phyloP scores from a whole-genome alignment of 30 jellyfish, hydroid and myxozoan genomes.

The Phacellophora camtschatica region DNA sequence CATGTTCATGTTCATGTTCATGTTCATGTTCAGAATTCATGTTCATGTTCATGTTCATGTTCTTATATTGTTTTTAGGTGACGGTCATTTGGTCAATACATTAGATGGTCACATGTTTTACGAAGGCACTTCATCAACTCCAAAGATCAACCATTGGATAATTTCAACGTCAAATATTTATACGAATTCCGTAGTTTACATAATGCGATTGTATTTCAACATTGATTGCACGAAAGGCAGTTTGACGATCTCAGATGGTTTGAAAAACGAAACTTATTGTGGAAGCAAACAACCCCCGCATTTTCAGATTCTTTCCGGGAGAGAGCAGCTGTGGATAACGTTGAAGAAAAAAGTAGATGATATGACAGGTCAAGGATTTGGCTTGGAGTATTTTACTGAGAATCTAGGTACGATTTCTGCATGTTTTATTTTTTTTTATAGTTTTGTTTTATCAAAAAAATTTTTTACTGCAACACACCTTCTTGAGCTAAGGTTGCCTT shows the following conservation, averaged over 20 bases:
- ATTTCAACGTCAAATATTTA: conserved; percentile 8
- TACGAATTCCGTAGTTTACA: conserved; percentile 31
- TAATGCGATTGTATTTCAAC: conserved; percentile 27
- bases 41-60: too few relatives aligned
- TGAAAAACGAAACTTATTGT: conserved; percentile 21
- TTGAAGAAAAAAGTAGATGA: background rate
- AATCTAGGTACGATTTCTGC: conserved; percentile 53
- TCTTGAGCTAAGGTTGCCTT: too few relatives aligned
- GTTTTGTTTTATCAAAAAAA: too few relatives aligned
- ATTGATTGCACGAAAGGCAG: conserved; percentile 35
- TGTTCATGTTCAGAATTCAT: too few relatives aligned
- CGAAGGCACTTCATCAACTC: conserved; percentile 13
- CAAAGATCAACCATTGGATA: conserved; percentile 59
- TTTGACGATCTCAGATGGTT: conserved; percentile 37
- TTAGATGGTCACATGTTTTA: conserved; percentile 46
- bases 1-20: too few relatives aligned
- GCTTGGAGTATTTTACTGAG: conserved; percentile 49
- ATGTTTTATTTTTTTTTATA: too few relatives aligned
- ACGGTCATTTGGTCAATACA: conserved; percentile 60
- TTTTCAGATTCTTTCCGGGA: conserved; percentile 37
- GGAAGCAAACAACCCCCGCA: conserved; percentile 40
- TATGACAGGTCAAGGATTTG: conserved; percentile 27
- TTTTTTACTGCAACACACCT: background rate
- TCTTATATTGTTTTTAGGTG: conserved; percentile 31
- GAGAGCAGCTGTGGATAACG: conserved; percentile 17